Evolutionary conservation across 2,113 vertebrate genomes (phyloP).

Genomic region (Cromileptes altivelis): DNA sequence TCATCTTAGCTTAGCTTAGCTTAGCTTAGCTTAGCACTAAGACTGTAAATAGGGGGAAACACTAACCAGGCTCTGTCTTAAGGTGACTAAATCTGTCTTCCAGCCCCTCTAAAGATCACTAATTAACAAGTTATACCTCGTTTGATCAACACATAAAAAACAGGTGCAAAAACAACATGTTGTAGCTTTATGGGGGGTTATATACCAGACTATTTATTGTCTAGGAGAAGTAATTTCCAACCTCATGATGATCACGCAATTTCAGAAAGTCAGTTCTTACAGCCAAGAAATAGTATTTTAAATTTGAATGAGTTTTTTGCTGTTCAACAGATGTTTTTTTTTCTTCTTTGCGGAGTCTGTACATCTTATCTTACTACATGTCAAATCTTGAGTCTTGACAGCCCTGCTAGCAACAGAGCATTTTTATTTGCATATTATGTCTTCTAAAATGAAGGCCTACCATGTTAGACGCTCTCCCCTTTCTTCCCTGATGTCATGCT

Average conservation of each 20-base stretch:
- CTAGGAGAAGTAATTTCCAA: not conserved
- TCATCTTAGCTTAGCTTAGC: not conserved
- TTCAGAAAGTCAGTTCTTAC: not conserved
- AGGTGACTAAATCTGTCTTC: not conserved
- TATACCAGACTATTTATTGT: too few relatives aligned
- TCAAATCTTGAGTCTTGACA: not conserved
- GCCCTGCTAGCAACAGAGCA: not conserved
- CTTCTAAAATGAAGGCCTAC: not conserved
- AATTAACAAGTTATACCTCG: not conserved
- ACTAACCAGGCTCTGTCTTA: too few relatives aligned
- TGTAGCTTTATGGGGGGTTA: not conserved
- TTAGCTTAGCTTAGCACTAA: not conserved
- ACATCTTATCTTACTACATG: not conserved
- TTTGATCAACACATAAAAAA: not conserved
- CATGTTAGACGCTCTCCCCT: too few relatives aligned
- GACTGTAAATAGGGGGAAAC: not conserved
- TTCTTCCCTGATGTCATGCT: too few relatives aligned
- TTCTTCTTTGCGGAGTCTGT: not conserved
- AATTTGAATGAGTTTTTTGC: not conserved
- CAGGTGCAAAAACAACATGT: not conserved
- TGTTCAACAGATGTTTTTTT: not conserved
- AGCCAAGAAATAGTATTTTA: not conserved
- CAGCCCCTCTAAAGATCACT: not conserved
- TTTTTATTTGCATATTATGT: not conserved
- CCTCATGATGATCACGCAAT: not conserved